These are phyloP conservation scores for Oxytorus armatus DNA, from an alignment of 2,888 invertebrate species.

Conservation along the genomic window DNA sequence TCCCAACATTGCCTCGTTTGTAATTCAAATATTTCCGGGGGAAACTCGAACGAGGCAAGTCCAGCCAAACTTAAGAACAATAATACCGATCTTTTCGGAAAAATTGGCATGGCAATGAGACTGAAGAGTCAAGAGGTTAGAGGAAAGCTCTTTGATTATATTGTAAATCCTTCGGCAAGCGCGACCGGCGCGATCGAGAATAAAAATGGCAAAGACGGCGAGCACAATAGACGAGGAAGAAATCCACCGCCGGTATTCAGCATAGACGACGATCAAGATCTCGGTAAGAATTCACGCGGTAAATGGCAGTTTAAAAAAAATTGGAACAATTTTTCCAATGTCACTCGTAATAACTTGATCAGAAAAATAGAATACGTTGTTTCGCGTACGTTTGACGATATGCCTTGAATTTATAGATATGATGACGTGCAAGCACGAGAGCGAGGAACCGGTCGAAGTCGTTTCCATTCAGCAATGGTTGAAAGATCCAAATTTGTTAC, in stretches of 20 bases:
- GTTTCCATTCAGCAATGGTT: conserved; percentile 93
- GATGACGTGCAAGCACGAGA: conserved; percentile 83
- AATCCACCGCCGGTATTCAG: conserved; percentile 97
- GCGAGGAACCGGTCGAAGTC: conserved; percentile 90
- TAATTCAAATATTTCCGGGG: conserved; percentile 85
- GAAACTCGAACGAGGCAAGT: conserved; percentile 81
- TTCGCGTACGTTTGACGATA: no score
- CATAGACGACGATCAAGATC: conserved; percentile 94
- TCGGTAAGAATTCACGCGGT: conserved; percentile 83
- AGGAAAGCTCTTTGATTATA: conserved; percentile 96
- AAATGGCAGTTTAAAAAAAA: no score
- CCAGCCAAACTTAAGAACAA: conserved; percentile 80
- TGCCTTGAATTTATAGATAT: conserved; percentile 75
- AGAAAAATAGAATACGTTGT: no score
- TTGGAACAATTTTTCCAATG: background rate
- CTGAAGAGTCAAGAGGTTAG: conserved; percentile 96
- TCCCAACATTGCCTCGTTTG: conserved; percentile 93
- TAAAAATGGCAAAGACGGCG: conserved; percentile 92
- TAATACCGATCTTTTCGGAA: conserved; percentile 90
- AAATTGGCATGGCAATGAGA: conserved; percentile 94
- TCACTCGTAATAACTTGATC: background rate
- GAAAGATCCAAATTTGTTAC: conserved; percentile 93
- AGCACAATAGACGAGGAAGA: conserved; percentile 89
- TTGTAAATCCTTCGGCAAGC: conserved; percentile 92
- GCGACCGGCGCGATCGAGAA: conserved; percentile 89